phyloP scores from a whole-genome alignment of 1,140 invertebrate genomes.

The Kradibia gibbosae region DNA sequence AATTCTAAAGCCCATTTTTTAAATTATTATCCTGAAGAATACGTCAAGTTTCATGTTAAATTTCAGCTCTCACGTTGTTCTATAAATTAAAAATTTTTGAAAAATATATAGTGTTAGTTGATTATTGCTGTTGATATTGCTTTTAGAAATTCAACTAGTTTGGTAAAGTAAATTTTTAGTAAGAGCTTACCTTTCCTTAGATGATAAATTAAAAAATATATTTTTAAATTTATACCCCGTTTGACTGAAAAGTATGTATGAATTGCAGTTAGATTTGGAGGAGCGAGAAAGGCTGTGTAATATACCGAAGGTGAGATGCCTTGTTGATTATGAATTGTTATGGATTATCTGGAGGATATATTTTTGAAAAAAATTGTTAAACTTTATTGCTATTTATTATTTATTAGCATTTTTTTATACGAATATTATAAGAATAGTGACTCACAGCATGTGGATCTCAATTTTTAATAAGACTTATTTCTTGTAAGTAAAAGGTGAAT shows the following conservation, averaged over 20 bases:
- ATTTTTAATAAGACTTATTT: conserved; percentile 29
- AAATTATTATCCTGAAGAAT: conserved; percentile 29
- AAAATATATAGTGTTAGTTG: conserved; percentile 44
- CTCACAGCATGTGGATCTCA: conserved; percentile 31
- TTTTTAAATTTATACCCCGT: conserved; percentile 49
- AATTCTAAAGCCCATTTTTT: conserved; percentile 30
- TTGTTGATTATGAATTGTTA: conserved; percentile 54
- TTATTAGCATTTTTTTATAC: conserved; percentile 27
- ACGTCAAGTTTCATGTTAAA: background rate
- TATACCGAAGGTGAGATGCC: conserved; percentile 70
- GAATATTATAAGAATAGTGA: conserved; percentile 10
- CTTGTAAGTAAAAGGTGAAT: conserved; percentile 26
- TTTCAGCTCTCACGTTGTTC: conserved; percentile 23
- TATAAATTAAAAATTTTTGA: conserved; percentile 38
- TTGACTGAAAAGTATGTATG: conserved; percentile 68
- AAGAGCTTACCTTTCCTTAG: conserved; percentile 38
- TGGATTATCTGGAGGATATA: conserved; percentile 45
- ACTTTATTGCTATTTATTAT: conserved; percentile 47
- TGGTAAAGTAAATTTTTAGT: conserved; percentile 38
- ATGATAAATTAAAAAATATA: conserved; percentile 35
- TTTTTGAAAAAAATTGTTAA: conserved; percentile 30
- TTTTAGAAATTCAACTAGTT: conserved; percentile 42
- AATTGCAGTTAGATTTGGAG: conserved; percentile 72
- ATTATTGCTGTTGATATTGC: conserved; percentile 43
- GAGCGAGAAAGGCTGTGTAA: conserved; percentile 72